A percentile compares a stretch with the other conserved stretches of the same genome.
phyloP scores from a whole-genome alignment of 2,888 invertebrate species.

The Meiosimyza decipiens region DNA sequence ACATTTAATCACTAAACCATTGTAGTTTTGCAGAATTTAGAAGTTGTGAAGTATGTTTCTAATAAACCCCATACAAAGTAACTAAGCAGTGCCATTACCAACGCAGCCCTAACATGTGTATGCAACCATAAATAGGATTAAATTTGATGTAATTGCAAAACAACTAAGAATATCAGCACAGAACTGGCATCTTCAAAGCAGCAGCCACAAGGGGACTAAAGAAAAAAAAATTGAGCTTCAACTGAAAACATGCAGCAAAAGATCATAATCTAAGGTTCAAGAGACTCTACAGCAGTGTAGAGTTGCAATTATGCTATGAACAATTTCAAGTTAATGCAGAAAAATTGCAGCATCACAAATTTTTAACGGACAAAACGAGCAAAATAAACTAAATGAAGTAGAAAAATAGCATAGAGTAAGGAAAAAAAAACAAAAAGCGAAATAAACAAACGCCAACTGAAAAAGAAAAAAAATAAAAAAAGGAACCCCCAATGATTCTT shows the following conservation, averaged over 20 bases:
- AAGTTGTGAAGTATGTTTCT: no score
- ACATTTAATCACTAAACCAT: no score
- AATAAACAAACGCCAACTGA: conserved; percentile 29
- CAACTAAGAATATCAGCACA: neutral
- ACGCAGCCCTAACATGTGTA: no score
- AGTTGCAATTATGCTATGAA: conserved; percentile 16
- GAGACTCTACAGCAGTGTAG: conserved; percentile 32
- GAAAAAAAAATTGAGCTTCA: neutral
- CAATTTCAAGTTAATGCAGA: conserved; percentile 22
- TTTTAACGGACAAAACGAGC: conserved; percentile 40
- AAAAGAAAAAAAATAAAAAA: conserved; percentile 17
- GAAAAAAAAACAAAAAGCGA: conserved; percentile 3
- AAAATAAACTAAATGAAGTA: conserved; percentile 17
- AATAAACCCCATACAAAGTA: no score
- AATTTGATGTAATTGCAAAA: conserved; percentile 10
- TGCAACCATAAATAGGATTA: neutral
- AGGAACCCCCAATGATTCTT: conserved; percentile 23
- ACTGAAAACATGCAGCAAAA: neutral
- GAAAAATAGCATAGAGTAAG: neutral
- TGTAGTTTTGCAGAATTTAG: no score
- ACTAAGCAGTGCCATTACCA: no score
- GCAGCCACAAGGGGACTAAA: neutral
- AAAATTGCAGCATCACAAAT: conserved; percentile 21
- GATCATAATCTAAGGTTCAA: conserved; percentile 35
- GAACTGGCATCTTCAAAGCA: neutral